A percentile compares a stretch with the other conserved stretches of the same genome.
Evolutionary conservation across 2,888 invertebrate species (phyloP).

Genomic region (Euclidia mi): DNA sequence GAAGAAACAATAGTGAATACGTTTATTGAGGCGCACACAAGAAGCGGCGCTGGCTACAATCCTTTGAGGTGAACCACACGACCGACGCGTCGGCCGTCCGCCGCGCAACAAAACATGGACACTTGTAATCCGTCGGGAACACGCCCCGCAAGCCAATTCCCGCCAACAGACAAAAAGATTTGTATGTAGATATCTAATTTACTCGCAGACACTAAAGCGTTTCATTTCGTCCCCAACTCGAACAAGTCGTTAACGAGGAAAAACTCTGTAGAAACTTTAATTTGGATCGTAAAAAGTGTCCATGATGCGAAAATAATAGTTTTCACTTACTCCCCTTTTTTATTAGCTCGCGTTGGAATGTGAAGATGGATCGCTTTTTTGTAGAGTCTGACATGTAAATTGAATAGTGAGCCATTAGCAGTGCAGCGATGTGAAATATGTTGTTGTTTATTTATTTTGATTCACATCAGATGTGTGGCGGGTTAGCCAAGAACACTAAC

Average conservation of each 20-base stretch:
- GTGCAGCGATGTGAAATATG: not conserved
- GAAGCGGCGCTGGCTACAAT: conserved; percentile 13
- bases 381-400: conserved; percentile 41
- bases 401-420: conserved; percentile 26
- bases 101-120: conserved; percentile 40
- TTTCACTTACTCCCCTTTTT: conserved; percentile 61
- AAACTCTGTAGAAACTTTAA: conserved; percentile 64
- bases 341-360: conserved; percentile 57
- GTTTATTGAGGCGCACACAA: not conserved
- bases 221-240: conserved; percentile 62
- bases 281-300: conserved; percentile 63
- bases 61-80: conserved; percentile 11
- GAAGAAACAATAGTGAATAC: too few species aligned
- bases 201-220: conserved; percentile 60
- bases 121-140: conserved; percentile 39
- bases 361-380: conserved; percentile 53
- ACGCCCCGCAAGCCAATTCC: conserved; percentile 42
- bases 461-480: too few species aligned
- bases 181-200: conserved; percentile 62
- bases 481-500: not conserved
- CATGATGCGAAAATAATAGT: conserved; percentile 64
- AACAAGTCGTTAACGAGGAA: conserved; percentile 68
- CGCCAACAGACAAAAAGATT: conserved; percentile 56
- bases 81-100: conserved; percentile 31
- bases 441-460: conserved; percentile 5